phyloP scores from a whole-genome alignment of 2,888 invertebrate species.

The Coelopa pilipes region DNA sequence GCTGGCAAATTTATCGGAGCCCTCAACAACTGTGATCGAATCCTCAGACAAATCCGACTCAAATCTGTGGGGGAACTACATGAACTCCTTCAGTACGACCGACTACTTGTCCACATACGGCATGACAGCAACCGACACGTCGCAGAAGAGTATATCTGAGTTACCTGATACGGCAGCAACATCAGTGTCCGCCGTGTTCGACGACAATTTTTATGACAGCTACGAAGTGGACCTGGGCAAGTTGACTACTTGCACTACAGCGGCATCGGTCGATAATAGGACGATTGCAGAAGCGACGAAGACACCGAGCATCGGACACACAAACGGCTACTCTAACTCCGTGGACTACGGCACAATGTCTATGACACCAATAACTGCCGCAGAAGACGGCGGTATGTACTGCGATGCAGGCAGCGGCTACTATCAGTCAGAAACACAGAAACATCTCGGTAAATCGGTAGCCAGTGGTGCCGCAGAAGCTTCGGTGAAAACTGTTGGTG shows the following conservation, averaged over 20 bases:
- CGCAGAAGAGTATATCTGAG: constrained; percentile 27
- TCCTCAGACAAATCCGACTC: not conserved
- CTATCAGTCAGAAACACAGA: constrained; percentile 47
- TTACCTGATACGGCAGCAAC: constrained; percentile 32
- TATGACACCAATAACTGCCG: not conserved
- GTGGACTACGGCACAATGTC: not conserved
- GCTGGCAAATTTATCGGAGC: not conserved
- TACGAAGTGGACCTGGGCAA: constrained; percentile 55
- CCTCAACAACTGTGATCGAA: not conserved
- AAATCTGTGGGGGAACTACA: not conserved
- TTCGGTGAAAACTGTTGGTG: constrained; percentile 60
- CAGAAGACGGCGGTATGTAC: not conserved
- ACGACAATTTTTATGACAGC: constrained; percentile 59
- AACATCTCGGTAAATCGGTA: constrained; percentile 53
- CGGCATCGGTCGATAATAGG: too few species aligned
- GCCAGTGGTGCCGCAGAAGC: constrained; percentile 40
- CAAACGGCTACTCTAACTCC: constrained; percentile 38
- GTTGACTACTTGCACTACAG: not conserved
- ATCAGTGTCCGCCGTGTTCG: constrained; percentile 48
- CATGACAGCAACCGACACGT: not conserved
- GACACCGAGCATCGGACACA: constrained; percentile 33
- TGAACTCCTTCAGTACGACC: constrained; percentile 2
- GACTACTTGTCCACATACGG: constrained; percentile 9
- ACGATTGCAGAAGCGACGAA: constrained; percentile 41
- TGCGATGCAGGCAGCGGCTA: not conserved